Percentiles rank a stretch among this genome's conserved stretches.
Conservation (phyloP, 2,888 invertebrate species). For the Diarsia mendica region DNA sequence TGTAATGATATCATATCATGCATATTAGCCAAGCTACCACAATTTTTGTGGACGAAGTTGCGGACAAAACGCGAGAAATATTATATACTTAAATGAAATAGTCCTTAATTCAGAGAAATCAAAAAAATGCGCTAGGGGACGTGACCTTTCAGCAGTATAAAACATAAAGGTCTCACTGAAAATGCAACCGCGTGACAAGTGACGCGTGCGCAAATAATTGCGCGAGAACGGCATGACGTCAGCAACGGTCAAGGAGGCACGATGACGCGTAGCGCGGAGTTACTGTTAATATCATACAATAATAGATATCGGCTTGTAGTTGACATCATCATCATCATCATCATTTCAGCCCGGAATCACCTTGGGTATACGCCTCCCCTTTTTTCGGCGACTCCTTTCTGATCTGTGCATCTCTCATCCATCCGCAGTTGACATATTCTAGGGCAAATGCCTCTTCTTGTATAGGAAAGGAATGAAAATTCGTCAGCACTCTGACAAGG, state of each 20-base stretch:
- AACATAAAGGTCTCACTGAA: not conserved
- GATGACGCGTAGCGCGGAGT: slow-evolving; percentile 10
- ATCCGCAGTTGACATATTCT: not conserved
- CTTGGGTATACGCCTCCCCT: too few relatives aligned
- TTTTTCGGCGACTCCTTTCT: too few relatives aligned
- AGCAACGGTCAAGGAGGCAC: slow-evolving; percentile 47
- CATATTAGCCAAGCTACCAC: too few relatives aligned
- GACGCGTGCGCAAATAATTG: slow-evolving; percentile 55
- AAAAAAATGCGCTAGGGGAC: too few relatives aligned
- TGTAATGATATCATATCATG: too few relatives aligned
- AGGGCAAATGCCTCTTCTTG: not conserved
- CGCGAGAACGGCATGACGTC: slow-evolving; percentile 55
- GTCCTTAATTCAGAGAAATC: too few relatives aligned
- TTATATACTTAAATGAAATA: too few relatives aligned
- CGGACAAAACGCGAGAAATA: too few relatives aligned
- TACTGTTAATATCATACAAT: not conserved
- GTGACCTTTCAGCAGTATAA: too few relatives aligned
- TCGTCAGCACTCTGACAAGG: not conserved
- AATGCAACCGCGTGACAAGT: slow-evolving; percentile 36
- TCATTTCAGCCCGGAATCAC: too few relatives aligned
- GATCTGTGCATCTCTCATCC: too few relatives aligned
- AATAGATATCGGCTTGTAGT: not conserved
- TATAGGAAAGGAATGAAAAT: not conserved
- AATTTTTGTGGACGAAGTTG: too few relatives aligned
- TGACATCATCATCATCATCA: not conserved